Conservation (phyloP, 2,888 invertebrate species). For the Pycnomerus fuliginosus region DNA sequence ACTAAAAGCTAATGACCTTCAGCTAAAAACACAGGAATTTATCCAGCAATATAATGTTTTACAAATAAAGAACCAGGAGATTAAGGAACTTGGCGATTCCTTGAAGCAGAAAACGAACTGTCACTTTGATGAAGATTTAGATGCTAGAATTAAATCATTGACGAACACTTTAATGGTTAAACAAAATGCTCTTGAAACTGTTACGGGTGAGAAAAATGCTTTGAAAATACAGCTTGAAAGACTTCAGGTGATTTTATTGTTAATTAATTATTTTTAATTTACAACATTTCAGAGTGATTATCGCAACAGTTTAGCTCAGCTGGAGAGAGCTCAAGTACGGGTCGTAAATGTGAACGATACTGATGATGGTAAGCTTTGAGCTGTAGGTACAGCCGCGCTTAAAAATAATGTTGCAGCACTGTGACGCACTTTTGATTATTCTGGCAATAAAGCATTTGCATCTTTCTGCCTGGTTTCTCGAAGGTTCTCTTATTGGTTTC, state of each 20-base stretch:
- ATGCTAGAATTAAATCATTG: conserved; percentile 59
- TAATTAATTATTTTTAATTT: conserved; percentile 20
- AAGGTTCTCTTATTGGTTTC: neutral
- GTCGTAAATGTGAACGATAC: conserved; percentile 63
- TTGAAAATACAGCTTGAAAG: conserved; percentile 81
- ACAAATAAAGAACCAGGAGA: conserved; percentile 49
- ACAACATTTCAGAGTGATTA: conserved; percentile 63
- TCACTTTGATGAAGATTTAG: conserved; percentile 57
- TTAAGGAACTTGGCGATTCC: conserved; percentile 48
- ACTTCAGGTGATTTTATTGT: conserved; percentile 59
- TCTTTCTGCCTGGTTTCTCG: too few species aligned
- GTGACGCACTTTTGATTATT: too few species aligned
- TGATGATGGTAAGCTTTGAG: conserved; percentile 56
- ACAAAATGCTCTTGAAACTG: conserved; percentile 79
- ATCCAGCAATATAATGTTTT: conserved; percentile 49
- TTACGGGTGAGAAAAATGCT: conserved; percentile 84
- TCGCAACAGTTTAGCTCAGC: conserved; percentile 57
- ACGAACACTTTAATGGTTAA: conserved; percentile 84
- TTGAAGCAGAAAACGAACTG: conserved; percentile 44
- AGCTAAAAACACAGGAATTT: conserved; percentile 54
- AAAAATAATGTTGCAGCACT: too few species aligned
- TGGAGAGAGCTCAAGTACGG: conserved; percentile 57
- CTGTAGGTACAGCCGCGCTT: too few species aligned
- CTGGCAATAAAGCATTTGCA: too few species aligned
- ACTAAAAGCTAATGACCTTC: conserved; percentile 47